These are phyloP conservation scores for Bufo gargarizans DNA, from an alignment of 2,113 vertebrate species.

Conservation along the genomic window DNA sequence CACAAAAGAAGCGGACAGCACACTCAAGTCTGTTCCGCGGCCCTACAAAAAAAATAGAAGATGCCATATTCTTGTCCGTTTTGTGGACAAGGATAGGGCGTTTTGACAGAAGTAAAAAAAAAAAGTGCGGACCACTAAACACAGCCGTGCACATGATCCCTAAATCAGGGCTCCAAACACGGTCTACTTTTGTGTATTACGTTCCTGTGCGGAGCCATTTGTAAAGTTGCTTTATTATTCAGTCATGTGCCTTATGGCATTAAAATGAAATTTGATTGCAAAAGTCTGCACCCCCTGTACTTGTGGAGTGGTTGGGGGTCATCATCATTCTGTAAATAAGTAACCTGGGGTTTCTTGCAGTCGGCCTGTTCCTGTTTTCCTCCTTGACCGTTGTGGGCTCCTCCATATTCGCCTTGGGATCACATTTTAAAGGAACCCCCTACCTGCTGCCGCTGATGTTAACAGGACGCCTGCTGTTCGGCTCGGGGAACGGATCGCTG, in stretches of 20 bases:
- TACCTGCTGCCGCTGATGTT: slow-evolving; percentile 83
- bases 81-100: no score
- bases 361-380: slow-evolving; percentile 80
- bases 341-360: slow-evolving; percentile 62
- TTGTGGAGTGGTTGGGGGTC: not conserved
- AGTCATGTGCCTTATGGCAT: not conserved
- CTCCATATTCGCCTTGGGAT: slow-evolving; percentile 79
- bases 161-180: no score
- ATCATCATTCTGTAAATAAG: not conserved
- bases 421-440: slow-evolving; percentile 78
- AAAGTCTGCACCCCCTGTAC: rapidly evolving
- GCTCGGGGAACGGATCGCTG: slow-evolving; percentile 80
- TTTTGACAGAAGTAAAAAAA: no score
- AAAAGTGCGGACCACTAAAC: no score
- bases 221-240: not conserved
- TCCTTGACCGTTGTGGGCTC: slow-evolving; percentile 80
- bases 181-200: no score
- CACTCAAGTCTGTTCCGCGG: no score
- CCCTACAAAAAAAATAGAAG: no score
- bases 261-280: not conserved
- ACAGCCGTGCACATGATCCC: no score
- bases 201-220: no score
- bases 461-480: slow-evolving; percentile 78
- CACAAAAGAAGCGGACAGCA: no score
- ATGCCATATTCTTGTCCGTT: no score